Evolutionary conservation across 2,797 vertebrate species (phyloP), one percentile per base, ranked within the genome.

Genomic region (Cyclopterus lumpus): DNA sequence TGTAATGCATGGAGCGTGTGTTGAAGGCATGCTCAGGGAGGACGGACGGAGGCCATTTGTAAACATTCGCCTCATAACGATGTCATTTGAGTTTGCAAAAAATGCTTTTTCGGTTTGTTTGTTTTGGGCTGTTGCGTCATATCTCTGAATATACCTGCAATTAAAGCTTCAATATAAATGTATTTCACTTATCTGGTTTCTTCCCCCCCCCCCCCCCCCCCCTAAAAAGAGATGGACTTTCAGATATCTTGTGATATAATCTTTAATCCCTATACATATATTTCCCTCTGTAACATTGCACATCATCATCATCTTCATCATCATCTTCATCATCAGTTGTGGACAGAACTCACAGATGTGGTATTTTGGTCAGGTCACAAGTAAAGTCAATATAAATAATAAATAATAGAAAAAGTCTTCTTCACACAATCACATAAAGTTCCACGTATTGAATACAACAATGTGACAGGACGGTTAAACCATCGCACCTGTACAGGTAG

Each of bases 351-450:
- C 89, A 93, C 89, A 88, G 75, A 88, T 80, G 83, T 73, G 70
- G 71, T 77, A 83, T 90, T 90, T 91, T 87, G 87, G 86, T 92
- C 81, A 80, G 83, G 67, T 89, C 88, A 92, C 91, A 51, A 85
- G 70, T 80, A 88, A 88, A 91, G n/a, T 81, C 30, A 88, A 97
- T 89, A 91, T 94, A 90, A 87, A 82, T 38, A 48, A 88, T 89
- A 94, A 94, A 93, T 92, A 73, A 93, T 90, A 86, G 73, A 91
- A 93, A 96, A 97, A 94, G n/a, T 95, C 93, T 96, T 96, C 95
- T 96, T 92, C 95, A 96, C 95, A 95, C 94, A 87, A 94, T 95
- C 96, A 96, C 97, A 95, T 96, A 97, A 96, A 97, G 86, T 96
- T 95, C 94, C 93, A 94, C 95, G 98, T 95, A 96, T 94, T 94